phyloP scores from a whole-genome alignment of 1,140 invertebrate species.

The Hirudo medicinalis region DNA sequence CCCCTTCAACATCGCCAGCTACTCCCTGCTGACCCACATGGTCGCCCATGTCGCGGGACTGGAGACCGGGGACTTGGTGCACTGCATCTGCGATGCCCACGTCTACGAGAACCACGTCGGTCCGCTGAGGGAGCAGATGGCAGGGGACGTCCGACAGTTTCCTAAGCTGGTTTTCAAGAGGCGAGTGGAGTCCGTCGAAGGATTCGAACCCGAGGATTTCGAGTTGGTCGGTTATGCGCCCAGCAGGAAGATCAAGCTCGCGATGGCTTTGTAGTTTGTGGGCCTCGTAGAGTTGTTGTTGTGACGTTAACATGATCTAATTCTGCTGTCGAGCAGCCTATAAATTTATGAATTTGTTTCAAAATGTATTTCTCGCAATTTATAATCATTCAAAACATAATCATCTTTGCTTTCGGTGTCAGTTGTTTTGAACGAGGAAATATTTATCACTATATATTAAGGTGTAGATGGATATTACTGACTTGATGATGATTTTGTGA shows the following conservation, averaged over 20 bases:
- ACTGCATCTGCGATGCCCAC: slow-evolving; percentile 91
- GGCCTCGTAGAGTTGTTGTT: too few relatives aligned
- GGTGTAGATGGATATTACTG: too few relatives aligned
- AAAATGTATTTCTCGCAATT: too few relatives aligned
- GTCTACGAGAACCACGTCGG: slow-evolving; percentile 85
- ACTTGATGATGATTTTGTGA: too few relatives aligned
- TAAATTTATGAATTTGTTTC: too few relatives aligned
- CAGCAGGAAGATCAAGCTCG: slow-evolving; percentile 79
- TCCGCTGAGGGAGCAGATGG: slow-evolving; percentile 62
- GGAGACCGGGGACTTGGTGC: slow-evolving; percentile 87
- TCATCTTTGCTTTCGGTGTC: too few relatives aligned
- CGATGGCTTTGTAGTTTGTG: slow-evolving; percentile 72
- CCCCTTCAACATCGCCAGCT: slow-evolving; percentile 97
- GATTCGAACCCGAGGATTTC: slow-evolving; percentile 81
- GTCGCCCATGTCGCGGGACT: slow-evolving; percentile 83
- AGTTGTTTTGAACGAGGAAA: too few relatives aligned
- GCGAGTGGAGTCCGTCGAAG: slow-evolving; percentile 63
- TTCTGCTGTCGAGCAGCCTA: too few relatives aligned
- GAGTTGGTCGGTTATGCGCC: slow-evolving; percentile 74
- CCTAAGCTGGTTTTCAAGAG: slow-evolving; percentile 65
- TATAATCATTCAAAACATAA: too few relatives aligned
- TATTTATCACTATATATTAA: too few relatives aligned
- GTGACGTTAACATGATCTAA: too few relatives aligned
- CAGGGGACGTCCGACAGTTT: slow-evolving; percentile 64
- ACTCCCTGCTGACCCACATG: slow-evolving; percentile 86